These are phyloP conservation scores for Dyspetes luteomarginatus DNA, from an alignment of 2,888 invertebrate species.

Conservation along the genomic window DNA sequence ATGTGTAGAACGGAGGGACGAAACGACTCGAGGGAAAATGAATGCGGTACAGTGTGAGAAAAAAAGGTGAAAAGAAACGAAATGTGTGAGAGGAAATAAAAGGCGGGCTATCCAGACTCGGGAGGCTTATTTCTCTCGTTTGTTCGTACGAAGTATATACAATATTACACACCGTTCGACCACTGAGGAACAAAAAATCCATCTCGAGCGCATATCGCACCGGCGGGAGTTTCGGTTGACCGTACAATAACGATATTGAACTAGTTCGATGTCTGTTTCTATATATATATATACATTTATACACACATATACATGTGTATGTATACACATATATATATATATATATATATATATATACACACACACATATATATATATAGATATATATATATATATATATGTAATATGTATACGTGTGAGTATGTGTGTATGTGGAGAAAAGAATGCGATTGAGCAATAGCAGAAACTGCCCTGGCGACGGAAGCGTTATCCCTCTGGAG, in stretches of 20 bases:
- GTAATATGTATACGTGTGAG: too few species aligned
- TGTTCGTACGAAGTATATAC: conserved; percentile 25
- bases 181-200: conserved; percentile 28
- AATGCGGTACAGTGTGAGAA: background rate
- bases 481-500: conserved; percentile 55
- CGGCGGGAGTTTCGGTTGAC: conserved; percentile 30
- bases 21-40: conserved; percentile 34
- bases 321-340: too few species aligned
- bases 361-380: too few species aligned
- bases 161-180: conserved; percentile 35
- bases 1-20: conserved; percentile 4
- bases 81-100: conserved; percentile 29
- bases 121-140: conserved; percentile 17
- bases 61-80: background rate
- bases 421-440: background rate
- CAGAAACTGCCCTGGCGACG: conserved; percentile 34
- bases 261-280: too few species aligned
- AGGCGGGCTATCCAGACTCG: conserved; percentile 24
- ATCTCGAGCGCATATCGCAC: conserved; percentile 42
- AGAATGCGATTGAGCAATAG: conserved; percentile 6
- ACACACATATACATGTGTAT: too few species aligned
- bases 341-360: too few species aligned
- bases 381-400: too few species aligned
- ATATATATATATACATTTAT: too few species aligned
- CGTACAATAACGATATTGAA: conserved; percentile 21